Evolutionary conservation across 2,888 invertebrate species (phyloP).

Genomic region (Omphaloscelis lunosa): DNA sequence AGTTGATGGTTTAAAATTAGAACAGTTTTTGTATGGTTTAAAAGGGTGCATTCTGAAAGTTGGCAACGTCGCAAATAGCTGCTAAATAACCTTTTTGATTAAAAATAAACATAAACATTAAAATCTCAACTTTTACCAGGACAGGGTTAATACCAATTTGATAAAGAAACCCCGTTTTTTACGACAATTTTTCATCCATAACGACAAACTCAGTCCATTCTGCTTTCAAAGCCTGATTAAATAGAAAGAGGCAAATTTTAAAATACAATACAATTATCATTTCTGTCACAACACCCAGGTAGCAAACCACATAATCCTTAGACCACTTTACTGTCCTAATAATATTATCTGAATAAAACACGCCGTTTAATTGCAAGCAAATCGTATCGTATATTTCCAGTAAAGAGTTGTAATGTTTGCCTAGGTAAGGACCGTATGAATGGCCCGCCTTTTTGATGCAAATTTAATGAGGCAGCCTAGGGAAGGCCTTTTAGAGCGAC

Average conservation of each 20-base stretch:
- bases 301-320: slow-evolving; percentile 26
- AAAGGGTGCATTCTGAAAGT: background rate
- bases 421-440: slow-evolving; percentile 77
- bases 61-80: background rate
- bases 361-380: slow-evolving; percentile 50
- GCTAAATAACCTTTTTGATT: background rate
- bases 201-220: background rate
- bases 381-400: slow-evolving; percentile 63
- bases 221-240: slow-evolving; percentile 5
- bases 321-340: slow-evolving; percentile 2
- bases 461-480: slow-evolving; percentile 85
- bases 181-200: too few relatives aligned
- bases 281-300: slow-evolving; percentile 1
- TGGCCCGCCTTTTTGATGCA: slow-evolving; percentile 82
- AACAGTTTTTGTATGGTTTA: background rate
- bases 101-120: background rate
- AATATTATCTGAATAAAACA: slow-evolving; percentile 40
- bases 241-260: slow-evolving; percentile 8
- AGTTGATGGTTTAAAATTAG: slow-evolving; percentile 25
- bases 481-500: slow-evolving; percentile 79
- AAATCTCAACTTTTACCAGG: background rate
- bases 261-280: slow-evolving; percentile 17
- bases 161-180: background rate
- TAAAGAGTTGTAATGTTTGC: slow-evolving; percentile 72
- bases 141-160: background rate